Percentiles rank a stretch among this genome's conserved stretches.
Evolutionary conservation across 2,797 vertebrate species (phyloP).

Genomic region (Microctenopoma steveboyesi): DNA sequence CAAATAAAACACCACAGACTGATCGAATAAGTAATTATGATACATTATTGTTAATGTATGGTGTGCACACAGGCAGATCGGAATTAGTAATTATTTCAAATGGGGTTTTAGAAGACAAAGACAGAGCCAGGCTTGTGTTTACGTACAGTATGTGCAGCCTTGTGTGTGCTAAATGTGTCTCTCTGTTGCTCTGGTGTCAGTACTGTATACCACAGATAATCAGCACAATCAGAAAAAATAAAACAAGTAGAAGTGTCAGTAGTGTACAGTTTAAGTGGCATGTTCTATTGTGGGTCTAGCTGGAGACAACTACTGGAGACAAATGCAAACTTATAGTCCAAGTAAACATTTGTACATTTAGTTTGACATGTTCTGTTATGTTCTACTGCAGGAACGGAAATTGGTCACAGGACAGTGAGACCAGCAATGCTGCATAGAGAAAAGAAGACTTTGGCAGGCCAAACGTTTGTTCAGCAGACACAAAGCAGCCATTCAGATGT

Average conservation of each 20-base stretch:
- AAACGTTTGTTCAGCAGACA: conserved; percentile 34
- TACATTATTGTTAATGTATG: neutral
- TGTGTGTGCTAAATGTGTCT: conserved; percentile 3
- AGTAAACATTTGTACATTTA: conserved; percentile 23
- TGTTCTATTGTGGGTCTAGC: conserved; percentile 13
- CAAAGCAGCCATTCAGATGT: conserved; percentile 24
- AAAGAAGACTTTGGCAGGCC: conserved; percentile 55
- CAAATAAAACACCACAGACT: conserved; percentile 1
- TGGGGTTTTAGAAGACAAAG: conserved; percentile 4
- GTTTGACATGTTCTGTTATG: conserved; percentile 19
- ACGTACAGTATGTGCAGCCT: neutral
- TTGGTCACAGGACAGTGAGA: conserved; percentile 19
- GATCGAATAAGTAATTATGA: neutral
- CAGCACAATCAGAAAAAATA: conserved; percentile 13
- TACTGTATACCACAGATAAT: neutral
- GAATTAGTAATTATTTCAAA: neutral
- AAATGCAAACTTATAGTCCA: conserved; percentile 30
- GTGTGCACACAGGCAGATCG: neutral
- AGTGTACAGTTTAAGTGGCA: conserved; percentile 20
- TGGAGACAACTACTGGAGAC: conserved; percentile 23
- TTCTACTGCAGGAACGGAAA: conserved; percentile 24
- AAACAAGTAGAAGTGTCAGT: conserved; percentile 32
- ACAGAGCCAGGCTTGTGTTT: neutral
- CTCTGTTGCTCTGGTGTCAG: conserved; percentile 43
- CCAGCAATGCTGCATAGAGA: conserved; percentile 56